Conservation (phyloP, 1,140 invertebrate genomes). For the Hormaphis cornu region DNA sequence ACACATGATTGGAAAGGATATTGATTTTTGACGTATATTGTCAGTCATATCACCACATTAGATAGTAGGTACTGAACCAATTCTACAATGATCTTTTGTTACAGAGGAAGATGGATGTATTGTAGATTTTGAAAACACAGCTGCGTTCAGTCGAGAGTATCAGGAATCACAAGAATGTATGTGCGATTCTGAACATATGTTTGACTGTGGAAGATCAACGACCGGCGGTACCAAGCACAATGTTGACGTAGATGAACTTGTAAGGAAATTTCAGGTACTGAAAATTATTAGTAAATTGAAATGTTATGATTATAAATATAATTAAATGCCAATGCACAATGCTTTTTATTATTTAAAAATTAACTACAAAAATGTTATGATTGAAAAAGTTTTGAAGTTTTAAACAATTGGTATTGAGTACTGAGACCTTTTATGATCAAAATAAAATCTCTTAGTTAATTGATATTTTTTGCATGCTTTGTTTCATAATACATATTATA, state of each 20-base stretch:
- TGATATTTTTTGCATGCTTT: no score
- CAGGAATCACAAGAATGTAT: slow-evolving; percentile 90
- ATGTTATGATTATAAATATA: background rate
- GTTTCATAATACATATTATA: no score
- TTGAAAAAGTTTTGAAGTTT: no score
- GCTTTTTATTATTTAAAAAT: background rate
- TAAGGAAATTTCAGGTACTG: slow-evolving; percentile 47
- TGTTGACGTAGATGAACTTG: slow-evolving; percentile 46
- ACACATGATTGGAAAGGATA: no score
- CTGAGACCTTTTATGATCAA: no score
- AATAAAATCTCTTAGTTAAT: no score
- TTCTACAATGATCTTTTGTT: background rate
- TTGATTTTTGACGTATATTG: no score
- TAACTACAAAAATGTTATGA: no score
- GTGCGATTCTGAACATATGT: slow-evolving; percentile 98
- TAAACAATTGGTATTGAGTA: no score
- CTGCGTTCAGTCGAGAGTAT: slow-evolving; percentile 87
- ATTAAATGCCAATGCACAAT: background rate
- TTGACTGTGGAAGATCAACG: slow-evolving; percentile 62
- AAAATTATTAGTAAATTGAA: background rate
- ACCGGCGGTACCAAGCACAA: slow-evolving; percentile 40
- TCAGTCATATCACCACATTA: no score
- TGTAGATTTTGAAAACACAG: slow-evolving; percentile 87
- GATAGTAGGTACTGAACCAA: background rate
- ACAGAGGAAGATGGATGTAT: slow-evolving; percentile 77